Conservation (phyloP, 2,888 invertebrate species). For the Seladonia tumulorum region DNA sequence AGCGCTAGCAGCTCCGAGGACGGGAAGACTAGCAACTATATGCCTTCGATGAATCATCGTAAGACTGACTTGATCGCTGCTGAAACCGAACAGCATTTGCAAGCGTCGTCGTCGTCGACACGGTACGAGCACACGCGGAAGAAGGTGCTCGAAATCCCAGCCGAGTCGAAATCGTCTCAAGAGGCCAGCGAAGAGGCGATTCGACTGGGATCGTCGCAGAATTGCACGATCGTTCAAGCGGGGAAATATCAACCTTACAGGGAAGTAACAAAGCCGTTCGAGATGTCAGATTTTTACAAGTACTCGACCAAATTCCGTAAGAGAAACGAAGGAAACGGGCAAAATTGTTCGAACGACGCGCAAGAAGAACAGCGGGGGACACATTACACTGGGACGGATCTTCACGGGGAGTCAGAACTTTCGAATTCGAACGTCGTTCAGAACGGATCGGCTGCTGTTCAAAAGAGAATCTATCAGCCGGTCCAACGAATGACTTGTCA, state of each 20-base stretch:
- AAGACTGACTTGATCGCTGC: constrained; percentile 59
- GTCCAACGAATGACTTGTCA: constrained; percentile 79
- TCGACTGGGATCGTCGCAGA: constrained; percentile 91
- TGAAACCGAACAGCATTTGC: constrained; percentile 62
- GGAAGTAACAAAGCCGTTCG: constrained; percentile 98
- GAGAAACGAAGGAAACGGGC: constrained; percentile 76
- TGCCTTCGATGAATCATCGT: constrained; percentile 48
- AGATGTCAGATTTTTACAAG: constrained; percentile 99
- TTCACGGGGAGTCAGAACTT: constrained; percentile 41
- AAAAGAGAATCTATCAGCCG: constrained; percentile 77
- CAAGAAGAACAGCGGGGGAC: constrained; percentile 52
- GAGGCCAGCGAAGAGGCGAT: constrained; percentile 77
- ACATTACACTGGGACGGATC: constrained; percentile 46
- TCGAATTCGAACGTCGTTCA: constrained; percentile 31
- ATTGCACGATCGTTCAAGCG: constrained; percentile 93
- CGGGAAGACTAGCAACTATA: constrained; percentile 47
- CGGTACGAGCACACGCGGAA: constrained; percentile 84
- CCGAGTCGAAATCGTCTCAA: constrained; percentile 85
- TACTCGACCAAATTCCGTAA: constrained; percentile 97
- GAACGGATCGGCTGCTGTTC: constrained; percentile 66
- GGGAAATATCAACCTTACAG: constrained; percentile 96
- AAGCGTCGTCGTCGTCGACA: constrained; percentile 61
- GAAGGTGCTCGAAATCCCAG: constrained; percentile 86
- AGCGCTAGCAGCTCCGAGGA: constrained; percentile 44
- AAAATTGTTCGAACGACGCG: constrained; percentile 43